Conservation (phyloP, 2,888 invertebrate species). For the Cylloceria caligata region DNA sequence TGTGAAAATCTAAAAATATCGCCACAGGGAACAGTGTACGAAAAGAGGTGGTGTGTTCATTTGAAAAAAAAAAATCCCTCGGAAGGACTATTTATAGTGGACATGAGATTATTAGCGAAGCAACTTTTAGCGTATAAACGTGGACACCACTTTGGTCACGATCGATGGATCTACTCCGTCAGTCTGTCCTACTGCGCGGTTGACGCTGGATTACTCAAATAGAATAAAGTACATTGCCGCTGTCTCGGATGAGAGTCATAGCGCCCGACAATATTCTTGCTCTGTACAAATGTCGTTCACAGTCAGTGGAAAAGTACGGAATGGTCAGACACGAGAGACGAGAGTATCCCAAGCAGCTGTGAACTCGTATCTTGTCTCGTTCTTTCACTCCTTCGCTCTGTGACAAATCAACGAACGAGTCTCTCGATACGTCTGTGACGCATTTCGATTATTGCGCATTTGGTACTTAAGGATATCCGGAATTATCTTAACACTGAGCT, state of each 20-base stretch:
- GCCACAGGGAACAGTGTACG: neutral
- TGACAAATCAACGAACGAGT: constrained; percentile 7
- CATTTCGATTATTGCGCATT: constrained; percentile 12
- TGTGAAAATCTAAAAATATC: neutral
- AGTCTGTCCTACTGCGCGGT: constrained; percentile 22
- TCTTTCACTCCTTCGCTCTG: constrained; percentile 36
- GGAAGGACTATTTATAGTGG: neutral
- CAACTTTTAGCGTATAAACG: constrained; percentile 13
- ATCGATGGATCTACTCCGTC: constrained; percentile 33
- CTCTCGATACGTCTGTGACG: constrained; percentile 27
- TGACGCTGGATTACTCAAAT: constrained; percentile 48
- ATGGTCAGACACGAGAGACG: constrained; percentile 61
- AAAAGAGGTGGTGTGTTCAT: neutral
- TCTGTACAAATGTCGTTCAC: constrained; percentile 46
- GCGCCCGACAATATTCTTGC: constrained; percentile 38
- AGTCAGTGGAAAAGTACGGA: constrained; percentile 70
- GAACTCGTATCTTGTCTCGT: constrained; percentile 54
- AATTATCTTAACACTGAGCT: neutral
- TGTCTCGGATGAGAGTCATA: constrained; percentile 38
- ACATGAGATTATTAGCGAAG: constrained; percentile 5
- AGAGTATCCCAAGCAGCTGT: constrained; percentile 53
- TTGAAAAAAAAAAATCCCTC: neutral
- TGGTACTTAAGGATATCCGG: neutral
- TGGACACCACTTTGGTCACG: neutral
- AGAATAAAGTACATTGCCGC: constrained; percentile 43